Conservation (phyloP, 2,797 vertebrate genomes). For the Hippoglossus hippoglossus region DNA sequence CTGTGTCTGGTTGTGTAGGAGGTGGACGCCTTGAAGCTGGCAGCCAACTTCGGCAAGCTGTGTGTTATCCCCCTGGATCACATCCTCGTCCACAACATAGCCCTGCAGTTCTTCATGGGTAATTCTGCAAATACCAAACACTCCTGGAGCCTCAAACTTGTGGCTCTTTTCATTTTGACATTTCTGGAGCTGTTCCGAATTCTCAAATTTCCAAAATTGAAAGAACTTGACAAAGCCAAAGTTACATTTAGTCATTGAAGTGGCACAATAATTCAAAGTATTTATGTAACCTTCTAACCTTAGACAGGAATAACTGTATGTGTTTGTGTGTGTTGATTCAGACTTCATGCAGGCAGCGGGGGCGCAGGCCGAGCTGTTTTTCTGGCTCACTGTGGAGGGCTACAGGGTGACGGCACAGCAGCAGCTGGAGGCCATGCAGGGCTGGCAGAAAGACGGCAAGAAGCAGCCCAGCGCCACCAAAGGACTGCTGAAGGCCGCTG, state of each 20-base stretch:
- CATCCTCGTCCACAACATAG: conserved; percentile 98
- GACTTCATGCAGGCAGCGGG: conserved; percentile 99
- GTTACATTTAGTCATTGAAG: no score
- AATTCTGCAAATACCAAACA: conserved; percentile 43
- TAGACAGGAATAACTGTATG: background rate
- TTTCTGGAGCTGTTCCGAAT: no score
- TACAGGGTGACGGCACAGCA: conserved; percentile 98
- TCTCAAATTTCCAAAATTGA: no score
- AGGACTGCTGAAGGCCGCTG: conserved; percentile 93
- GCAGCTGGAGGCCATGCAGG: conserved; percentile 93
- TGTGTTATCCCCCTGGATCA: conserved; percentile 97
- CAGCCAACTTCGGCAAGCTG: conserved; percentile 97
- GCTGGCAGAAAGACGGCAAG: conserved; percentile 91
- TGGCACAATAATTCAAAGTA: background rate
- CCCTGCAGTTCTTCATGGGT: conserved; percentile 99
- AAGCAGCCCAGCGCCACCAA: conserved; percentile 94
- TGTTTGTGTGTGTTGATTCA: conserved; percentile 62
- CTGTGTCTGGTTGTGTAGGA: conserved; percentile 83
- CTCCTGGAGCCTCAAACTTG: conserved; percentile 23
- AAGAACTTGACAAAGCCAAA: no score
- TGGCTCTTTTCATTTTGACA: background rate
- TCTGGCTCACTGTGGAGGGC: conserved; percentile 99
- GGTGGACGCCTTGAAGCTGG: conserved; percentile 96
- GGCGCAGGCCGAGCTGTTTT: conserved; percentile 97
- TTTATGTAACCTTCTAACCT: background rate